phyloP scores from a whole-genome alignment of 2,797 vertebrate species.

The Taeniopygia guttata region DNA sequence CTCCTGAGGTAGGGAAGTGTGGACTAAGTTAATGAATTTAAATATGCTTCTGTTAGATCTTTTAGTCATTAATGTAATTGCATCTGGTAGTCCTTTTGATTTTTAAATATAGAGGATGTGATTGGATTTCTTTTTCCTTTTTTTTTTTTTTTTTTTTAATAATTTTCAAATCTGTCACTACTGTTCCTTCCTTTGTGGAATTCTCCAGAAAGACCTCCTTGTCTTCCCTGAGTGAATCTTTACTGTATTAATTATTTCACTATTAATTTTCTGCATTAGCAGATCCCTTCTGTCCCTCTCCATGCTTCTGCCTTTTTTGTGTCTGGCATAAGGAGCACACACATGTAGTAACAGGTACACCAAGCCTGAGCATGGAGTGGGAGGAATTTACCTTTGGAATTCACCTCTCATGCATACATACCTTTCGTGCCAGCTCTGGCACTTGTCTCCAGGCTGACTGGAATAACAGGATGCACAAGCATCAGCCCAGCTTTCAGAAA shows the following conservation, averaged over 20 bases:
- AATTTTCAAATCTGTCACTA: not conserved
- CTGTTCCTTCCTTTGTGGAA: not conserved
- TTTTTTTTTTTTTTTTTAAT: not conserved
- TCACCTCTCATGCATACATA: not conserved
- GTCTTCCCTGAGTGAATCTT: not conserved
- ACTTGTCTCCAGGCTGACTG: constrained; percentile 2
- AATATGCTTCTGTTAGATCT: constrained; percentile 63
- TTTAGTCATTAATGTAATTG: constrained; percentile 66
- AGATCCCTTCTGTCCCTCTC: not conserved
- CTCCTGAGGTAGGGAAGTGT: constrained; percentile 53
- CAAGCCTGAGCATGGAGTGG: not conserved
- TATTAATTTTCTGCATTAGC: not conserved
- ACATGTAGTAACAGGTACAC: not conserved
- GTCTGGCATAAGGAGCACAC: not conserved
- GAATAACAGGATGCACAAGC: constrained; percentile 12
- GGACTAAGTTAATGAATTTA: constrained; percentile 68
- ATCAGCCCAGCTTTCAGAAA: not conserved
- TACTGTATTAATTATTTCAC: not conserved
- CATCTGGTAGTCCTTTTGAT: constrained; percentile 56
- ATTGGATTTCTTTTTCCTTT: not conserved
- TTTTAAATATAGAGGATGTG: constrained; percentile 47
- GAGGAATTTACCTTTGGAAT: not conserved
- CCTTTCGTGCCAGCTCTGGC: not conserved
- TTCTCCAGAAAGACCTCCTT: not conserved
- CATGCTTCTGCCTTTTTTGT: not conserved